Base-by-base conservation (phyloP, 2,888 invertebrate genomes). In the Epinotia ramella region DNA sequence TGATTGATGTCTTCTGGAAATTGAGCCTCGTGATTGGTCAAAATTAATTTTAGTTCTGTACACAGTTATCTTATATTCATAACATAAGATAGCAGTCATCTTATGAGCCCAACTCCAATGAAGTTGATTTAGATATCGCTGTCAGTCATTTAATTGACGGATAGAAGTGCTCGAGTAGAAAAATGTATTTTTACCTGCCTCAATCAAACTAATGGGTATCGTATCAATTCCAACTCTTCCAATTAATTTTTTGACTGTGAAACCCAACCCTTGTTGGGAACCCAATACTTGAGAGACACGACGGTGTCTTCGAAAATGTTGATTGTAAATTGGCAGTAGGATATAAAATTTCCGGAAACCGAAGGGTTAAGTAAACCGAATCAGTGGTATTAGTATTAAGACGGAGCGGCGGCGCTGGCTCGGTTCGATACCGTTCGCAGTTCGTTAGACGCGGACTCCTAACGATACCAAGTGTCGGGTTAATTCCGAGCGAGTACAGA, bases 111-210 rank as follows among this genome's bases (percentile, higher is more conserved):
- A n/a, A n/a, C n/a, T n/a, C n/a, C n/a, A n/a, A n/a, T n/a, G n/a
- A n/a, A n/a, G n/a, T n/a, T n/a, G n/a, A n/a, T n/a, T n/a, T n/a
- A n/a, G n/a, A n/a, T n/a, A n/a, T n/a, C n/a, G n/a, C n/a, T n/a
- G n/a, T n/a, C n/a, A n/a, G n/a, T n/a, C n/a, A n/a, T n/a, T n/a
- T n/a, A n/a, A n/a, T n/a, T n/a, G n/a, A n/a, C n/a, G n/a, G n/a
- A n/a, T n/a, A n/a, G n/a, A n/a, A n/a, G n/a, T n/a, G n/a, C n/a
- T n/a, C n/a, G n/a, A n/a, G n/a, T n/a, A n/a, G n/a, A n/a, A n/a
- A n/a, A 28, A 33, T n/a, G 2, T 62, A 16, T 49, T 33, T 78
- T 79, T 79, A 78, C 81, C 80, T 77, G 80, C 11, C 53, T 6
- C 66, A 53, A 49, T 24, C 28, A 66, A 63, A 53, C 33, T 66